Conservation (phyloP, 2,797 vertebrate genomes). For the Pachyuromys duprasi region DNA sequence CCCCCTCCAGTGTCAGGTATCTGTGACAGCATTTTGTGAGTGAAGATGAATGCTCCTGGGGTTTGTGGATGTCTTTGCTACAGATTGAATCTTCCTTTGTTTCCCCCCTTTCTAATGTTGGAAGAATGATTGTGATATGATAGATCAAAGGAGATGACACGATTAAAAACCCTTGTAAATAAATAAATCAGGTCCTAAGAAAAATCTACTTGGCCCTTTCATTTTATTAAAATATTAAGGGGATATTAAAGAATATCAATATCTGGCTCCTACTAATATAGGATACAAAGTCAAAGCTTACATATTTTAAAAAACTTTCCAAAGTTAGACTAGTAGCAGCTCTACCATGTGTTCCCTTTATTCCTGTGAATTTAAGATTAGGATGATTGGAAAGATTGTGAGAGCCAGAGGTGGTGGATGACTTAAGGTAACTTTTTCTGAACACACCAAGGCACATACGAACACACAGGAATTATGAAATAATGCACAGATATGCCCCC, state of each 20-base stretch:
- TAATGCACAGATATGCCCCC: background rate
- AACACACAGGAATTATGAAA: background rate
- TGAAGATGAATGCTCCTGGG: background rate
- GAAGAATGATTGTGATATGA: constrained; percentile 35
- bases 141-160: background rate
- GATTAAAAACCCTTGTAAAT: background rate
- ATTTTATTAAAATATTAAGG: constrained; percentile 27
- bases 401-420: background rate
- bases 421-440: background rate
- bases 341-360: background rate
- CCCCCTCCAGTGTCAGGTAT: background rate
- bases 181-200: background rate
- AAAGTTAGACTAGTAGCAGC: background rate
- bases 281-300: background rate
- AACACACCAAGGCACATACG: background rate
- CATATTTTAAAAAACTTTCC: background rate
- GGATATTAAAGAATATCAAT: background rate
- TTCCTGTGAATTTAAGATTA: background rate
- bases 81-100: background rate
- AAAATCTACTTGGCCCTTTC: background rate
- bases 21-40: constrained; percentile 16
- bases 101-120: background rate
- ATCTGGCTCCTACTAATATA: background rate
- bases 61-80: background rate
- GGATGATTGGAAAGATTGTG: background rate